These are phyloP conservation scores for Puntigrus tetrazona DNA, from an alignment of 2,113 vertebrate genomes.

Conservation along the genomic window DNA sequence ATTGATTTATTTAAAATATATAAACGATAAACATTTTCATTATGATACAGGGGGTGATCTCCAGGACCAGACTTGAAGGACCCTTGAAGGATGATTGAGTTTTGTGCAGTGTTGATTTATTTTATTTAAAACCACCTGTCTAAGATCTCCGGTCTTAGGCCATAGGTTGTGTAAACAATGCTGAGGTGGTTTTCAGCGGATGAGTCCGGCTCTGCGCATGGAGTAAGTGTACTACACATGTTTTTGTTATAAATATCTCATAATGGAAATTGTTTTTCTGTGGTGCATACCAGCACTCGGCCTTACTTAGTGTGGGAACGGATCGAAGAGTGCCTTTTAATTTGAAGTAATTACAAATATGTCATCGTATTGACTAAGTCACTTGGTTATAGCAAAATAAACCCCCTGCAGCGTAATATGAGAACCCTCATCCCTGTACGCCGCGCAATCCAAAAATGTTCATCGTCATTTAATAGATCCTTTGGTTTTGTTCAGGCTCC, in stretches of 20 bases:
- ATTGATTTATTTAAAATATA: neutral
- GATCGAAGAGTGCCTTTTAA: neutral
- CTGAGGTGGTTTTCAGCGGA: constrained; percentile 58
- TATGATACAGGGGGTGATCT: neutral
- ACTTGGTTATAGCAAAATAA: neutral
- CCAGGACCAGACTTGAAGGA: neutral
- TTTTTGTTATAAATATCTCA: neutral
- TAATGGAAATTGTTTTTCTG: neutral
- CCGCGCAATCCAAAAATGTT: neutral
- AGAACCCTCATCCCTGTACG: neutral
- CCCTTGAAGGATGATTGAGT: neutral
- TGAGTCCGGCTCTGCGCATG: constrained; percentile 40
- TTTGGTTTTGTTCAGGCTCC: constrained; percentile 64
- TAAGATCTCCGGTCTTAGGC: neutral
- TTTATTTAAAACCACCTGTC: neutral
- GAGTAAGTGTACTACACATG: constrained; percentile 43
- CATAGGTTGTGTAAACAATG: constrained; percentile 42
- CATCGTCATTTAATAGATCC: neutral
- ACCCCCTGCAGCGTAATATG: neutral
- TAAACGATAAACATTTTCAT: neutral
- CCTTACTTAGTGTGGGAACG: neutral
- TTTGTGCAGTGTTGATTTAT: neutral
- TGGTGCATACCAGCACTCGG: neutral
- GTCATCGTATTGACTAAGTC: neutral
- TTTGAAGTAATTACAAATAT: neutral